These are phyloP conservation scores for Luperina nickerlii DNA, from an alignment of 2,888 invertebrate genomes.

Conservation along the genomic window DNA sequence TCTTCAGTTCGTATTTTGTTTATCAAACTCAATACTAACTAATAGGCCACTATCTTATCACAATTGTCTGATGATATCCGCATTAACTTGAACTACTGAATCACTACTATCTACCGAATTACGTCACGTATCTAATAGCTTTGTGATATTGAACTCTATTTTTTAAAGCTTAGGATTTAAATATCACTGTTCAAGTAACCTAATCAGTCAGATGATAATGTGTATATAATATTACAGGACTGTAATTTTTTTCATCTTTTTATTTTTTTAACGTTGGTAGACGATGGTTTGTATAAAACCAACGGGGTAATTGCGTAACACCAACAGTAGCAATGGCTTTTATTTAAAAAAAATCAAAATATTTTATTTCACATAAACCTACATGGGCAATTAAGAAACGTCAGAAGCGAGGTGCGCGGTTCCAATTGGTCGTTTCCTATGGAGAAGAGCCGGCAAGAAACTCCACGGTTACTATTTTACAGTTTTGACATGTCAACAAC, in stretches of 20 bases:
- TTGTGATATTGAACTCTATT: constrained; percentile 28
- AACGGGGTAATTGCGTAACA: not conserved
- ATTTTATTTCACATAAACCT: too few species aligned
- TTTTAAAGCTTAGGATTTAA: not conserved
- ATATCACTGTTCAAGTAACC: not conserved
- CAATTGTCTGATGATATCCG: constrained; percentile 38
- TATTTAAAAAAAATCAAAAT: not conserved
- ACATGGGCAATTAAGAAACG: too few species aligned
- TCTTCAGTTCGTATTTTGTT: constrained; percentile 4
- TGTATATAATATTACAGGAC: not conserved
- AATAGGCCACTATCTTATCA: constrained; percentile 51
- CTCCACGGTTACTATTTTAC: too few species aligned
- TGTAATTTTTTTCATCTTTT: not conserved
- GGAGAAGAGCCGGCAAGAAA: too few species aligned
- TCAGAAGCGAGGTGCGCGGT: too few species aligned
- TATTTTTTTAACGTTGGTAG: not conserved
- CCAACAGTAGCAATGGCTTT: not conserved
- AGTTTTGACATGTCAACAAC: too few species aligned
- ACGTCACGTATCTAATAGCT: constrained; percentile 13
- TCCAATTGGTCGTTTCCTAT: too few species aligned
- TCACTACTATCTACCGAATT: constrained; percentile 29
- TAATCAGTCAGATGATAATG: not conserved
- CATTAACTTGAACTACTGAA: constrained; percentile 46
- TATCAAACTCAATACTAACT: constrained; percentile 25
- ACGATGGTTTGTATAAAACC: not conserved